Conservation (phyloP, 1,140 invertebrate genomes). For the Battus philenor region DNA sequence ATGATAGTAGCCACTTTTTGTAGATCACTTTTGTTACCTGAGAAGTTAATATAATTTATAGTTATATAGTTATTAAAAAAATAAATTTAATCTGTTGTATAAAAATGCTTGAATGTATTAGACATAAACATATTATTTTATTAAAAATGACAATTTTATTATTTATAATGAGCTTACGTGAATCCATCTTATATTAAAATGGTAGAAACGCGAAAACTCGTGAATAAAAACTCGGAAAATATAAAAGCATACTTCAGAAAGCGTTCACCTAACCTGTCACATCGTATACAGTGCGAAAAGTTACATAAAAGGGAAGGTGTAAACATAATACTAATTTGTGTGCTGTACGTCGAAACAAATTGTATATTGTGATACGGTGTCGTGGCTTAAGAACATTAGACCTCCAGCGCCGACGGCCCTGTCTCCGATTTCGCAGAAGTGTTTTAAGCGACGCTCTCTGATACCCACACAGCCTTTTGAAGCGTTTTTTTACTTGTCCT, state of each 20-base stretch:
- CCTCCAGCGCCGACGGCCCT: slow-evolving; percentile 22
- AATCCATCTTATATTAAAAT: no score
- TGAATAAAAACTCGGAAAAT: neutral
- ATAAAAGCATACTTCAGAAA: slow-evolving; percentile 1
- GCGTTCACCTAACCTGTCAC: slow-evolving; percentile 34
- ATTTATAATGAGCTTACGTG: neutral
- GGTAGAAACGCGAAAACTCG: neutral
- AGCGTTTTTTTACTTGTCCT: slow-evolving; percentile 13
- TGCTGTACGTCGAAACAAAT: slow-evolving; percentile 59
- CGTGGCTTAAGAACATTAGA: slow-evolving; percentile 46
- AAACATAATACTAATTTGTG: slow-evolving; percentile 72
- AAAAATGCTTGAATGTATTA: no score
- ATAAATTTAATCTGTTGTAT: no score
- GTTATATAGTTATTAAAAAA: no score
- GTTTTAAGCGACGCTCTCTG: slow-evolving; percentile 56
- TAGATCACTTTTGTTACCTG: no score
- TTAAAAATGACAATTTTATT: neutral
- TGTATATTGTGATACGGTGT: slow-evolving; percentile 68
- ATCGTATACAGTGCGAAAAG: slow-evolving; percentile 42
- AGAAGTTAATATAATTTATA: no score
- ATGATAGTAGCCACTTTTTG: no score
- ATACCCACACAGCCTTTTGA: slow-evolving; percentile 29
- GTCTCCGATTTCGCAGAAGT: slow-evolving; percentile 66
- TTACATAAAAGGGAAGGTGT: slow-evolving; percentile 54
- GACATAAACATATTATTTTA: no score